Conservation (phyloP, 1,140 invertebrate species). For the Sinella curviseta region DNA sequence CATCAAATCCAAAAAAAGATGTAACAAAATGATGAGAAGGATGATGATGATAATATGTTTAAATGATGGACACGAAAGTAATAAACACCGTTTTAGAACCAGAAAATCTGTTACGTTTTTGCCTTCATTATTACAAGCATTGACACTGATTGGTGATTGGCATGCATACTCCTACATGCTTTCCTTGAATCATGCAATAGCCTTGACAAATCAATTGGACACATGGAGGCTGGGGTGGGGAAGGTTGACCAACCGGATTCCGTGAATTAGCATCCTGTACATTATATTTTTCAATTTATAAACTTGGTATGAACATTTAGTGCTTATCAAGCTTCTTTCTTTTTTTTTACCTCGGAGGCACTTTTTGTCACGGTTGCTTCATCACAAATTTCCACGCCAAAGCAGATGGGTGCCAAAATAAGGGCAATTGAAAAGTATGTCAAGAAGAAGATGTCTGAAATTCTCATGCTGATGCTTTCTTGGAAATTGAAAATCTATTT, state of each 20-base stretch:
- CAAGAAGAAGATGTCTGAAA: neutral
- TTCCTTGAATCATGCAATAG: conserved; percentile 8
- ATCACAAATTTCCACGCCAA: neutral
- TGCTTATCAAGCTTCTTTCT: neutral
- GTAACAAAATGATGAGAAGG: conserved; percentile 13
- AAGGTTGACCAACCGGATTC: neutral
- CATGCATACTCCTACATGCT: neutral
- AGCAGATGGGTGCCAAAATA: neutral
- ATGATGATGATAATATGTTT: neutral
- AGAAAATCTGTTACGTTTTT: neutral
- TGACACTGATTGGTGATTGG: conserved; percentile 16
- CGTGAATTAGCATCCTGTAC: neutral
- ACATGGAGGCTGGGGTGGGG: neutral
- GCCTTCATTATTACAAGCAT: neutral
- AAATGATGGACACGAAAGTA: conserved; percentile 7
- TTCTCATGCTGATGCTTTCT: neutral
- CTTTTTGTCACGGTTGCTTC: neutral
- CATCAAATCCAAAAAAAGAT: neutral
- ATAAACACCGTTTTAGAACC: conserved; percentile 14
- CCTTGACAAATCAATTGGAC: neutral
- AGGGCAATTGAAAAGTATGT: neutral
- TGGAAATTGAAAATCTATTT: neutral
- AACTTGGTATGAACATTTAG: neutral
- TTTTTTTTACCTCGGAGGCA: neutral
- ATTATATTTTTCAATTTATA: neutral